Conservation (phyloP, 2,113 vertebrate species). For the Zosterops japonicus region DNA sequence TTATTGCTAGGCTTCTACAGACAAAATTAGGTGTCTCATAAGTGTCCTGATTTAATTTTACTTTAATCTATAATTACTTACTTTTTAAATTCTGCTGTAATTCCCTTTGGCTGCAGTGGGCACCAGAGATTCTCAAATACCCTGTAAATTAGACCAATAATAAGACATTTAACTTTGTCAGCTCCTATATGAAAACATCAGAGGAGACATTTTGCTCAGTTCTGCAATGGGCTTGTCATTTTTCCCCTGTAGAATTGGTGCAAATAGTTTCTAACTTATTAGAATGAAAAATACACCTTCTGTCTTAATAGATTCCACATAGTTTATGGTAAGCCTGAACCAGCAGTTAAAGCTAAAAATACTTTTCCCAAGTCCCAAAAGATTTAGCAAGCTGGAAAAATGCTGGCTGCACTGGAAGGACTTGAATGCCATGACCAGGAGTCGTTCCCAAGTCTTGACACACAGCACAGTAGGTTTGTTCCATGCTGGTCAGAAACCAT, state of each 20-base stretch:
- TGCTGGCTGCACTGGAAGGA: slow-evolving; percentile 3
- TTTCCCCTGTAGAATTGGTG: not conserved
- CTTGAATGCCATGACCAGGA: not conserved
- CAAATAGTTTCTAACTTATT: not conserved
- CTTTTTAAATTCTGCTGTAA: not conserved
- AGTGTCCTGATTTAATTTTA: slow-evolving; percentile 15
- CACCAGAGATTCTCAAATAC: not conserved
- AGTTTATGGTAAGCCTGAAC: slow-evolving; percentile 44
- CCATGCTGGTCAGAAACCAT: not conserved
- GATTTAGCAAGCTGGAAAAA: slow-evolving; percentile 30
- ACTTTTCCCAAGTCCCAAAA: slow-evolving; percentile 21
- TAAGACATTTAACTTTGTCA: not conserved
- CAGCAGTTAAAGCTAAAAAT: slow-evolving; percentile 44
- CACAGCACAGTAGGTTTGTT: not conserved
- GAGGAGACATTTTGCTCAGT: not conserved
- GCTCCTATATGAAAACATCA: not conserved
- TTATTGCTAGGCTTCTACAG: not conserved
- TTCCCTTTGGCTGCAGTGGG: slow-evolving; percentile 23
- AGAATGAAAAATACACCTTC: slow-evolving; percentile 24
- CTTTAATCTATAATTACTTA: slow-evolving; percentile 27
- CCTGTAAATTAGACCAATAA: slow-evolving; percentile 10
- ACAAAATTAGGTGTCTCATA: not conserved
- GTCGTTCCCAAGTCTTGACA: not conserved
- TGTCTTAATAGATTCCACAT: not conserved
- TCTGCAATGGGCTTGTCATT: not conserved